Conservation (phyloP, 2,888 invertebrate genomes). For the Glyphotaelius pellucidus region DNA sequence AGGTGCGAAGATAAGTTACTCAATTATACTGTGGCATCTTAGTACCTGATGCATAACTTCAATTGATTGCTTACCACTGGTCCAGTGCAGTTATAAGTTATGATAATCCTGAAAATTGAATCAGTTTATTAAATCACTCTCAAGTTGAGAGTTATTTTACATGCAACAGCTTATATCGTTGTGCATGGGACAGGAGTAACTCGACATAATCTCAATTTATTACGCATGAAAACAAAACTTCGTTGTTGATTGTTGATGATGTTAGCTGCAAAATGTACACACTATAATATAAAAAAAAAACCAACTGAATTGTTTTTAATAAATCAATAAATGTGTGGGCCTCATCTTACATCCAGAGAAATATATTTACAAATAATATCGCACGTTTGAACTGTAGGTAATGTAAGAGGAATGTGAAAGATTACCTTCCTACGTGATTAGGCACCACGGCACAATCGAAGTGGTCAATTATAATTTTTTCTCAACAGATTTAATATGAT, state of each 20-base stretch:
- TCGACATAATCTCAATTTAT: no score
- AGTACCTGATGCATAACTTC: neutral
- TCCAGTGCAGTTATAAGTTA: neutral
- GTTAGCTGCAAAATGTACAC: no score
- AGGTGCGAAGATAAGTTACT: neutral
- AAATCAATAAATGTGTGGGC: neutral
- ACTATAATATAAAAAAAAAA: no score
- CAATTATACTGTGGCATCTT: neutral
- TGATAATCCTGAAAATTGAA: neutral
- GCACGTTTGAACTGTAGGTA: neutral
- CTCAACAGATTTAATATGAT: neutral
- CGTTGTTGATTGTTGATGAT: neutral
- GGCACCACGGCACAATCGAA: neutral
- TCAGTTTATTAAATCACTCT: neutral
- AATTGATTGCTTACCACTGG: neutral
- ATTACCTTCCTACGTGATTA: neutral
- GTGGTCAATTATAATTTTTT: slow-evolving; percentile 20
- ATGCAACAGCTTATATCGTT: neutral
- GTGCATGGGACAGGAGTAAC: neutral
- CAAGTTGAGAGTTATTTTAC: neutral
- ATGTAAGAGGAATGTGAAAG: neutral
- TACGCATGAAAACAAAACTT: no score
- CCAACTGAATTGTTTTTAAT: neutral
- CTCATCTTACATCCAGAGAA: neutral
- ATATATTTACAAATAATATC: neutral